Base-by-base conservation (phyloP, 2,797 vertebrate genomes). In the Gobionotothen gibberifrons region DNA sequence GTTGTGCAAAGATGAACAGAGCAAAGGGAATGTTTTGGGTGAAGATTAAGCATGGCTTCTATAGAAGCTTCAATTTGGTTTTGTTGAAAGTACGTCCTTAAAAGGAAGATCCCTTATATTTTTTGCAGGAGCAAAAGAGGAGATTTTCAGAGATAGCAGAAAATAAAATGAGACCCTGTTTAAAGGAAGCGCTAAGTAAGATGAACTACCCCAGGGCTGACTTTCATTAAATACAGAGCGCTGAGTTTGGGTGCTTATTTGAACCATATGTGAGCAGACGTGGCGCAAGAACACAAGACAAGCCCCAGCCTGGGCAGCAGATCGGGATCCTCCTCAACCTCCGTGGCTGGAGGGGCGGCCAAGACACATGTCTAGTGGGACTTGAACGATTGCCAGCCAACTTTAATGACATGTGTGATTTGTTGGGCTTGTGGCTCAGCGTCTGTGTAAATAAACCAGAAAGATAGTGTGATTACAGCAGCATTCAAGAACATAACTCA, bases 191-290 rank as follows among this genome's bases (percentile, higher is more conserved):
- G 69, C 57, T 53, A 58, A 86, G 70, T 60, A 68, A 87, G 74
- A 79, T 21, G 58, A 82, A 85, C 64, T 75, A 53, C 72, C 78
- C 3, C 7, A 1, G 53, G 84, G 73, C 89, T 91, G 87, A 87
- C 82, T 91, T 74, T 91, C 85, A 94, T 93, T 92, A 90, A 87
- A 84, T 61, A 73, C 85, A 85, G 84, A 90, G 77, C 46, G 14
- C 73, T 2, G 74, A 80, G 77, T 78, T 59, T 70, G 76, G 76
- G 58, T 62, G 69, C 72, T 87, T 87, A 95, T 94, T 89, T 48
- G 57, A 93, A 92, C 88, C 93, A 94, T 80, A 91, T 95, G 93
- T 92, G 80, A 63, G 69, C 81, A 89, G 72, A 91, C 69, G 80
- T 87, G 85, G 75, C 80, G 52, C 32, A 67, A 66, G 49, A 78